These are phyloP conservation scores for Spea multiplicata DNA, from an alignment of 2,113 vertebrate species.

Conservation along the genomic window DNA sequence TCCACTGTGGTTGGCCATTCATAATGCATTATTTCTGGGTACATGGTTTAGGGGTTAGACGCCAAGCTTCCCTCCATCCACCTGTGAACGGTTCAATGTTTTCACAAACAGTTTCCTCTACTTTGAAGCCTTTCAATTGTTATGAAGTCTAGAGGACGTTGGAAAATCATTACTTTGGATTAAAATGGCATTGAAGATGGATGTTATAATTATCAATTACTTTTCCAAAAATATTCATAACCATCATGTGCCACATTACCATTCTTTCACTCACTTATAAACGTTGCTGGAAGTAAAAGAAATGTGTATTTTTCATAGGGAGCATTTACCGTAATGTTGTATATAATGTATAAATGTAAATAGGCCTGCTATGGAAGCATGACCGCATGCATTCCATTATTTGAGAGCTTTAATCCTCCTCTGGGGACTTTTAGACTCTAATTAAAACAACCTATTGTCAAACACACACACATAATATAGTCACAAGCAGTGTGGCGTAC, in stretches of 20 bases:
- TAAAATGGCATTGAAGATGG: too few species aligned
- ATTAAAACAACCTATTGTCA: slow-evolving; percentile 9
- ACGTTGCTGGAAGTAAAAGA: neutral
- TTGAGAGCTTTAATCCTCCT: neutral
- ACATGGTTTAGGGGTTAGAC: too few species aligned
- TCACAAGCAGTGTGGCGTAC: neutral
- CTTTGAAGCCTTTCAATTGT: too few species aligned
- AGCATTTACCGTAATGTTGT: neutral
- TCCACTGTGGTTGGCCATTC: too few species aligned
- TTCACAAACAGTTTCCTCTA: too few species aligned
- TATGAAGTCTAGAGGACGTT: too few species aligned
- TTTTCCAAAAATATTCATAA: too few species aligned
- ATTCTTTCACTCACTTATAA: neutral
- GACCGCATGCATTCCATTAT: neutral
- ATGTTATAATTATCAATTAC: too few species aligned
- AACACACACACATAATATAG: neutral
- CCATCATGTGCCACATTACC: neutral
- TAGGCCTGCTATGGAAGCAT: neutral
- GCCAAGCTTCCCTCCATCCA: too few species aligned
- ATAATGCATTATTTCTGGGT: too few species aligned
- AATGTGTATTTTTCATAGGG: neutral
- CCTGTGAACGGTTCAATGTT: too few species aligned
- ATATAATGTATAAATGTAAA: neutral
- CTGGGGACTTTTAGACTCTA: slow-evolving; percentile 7
- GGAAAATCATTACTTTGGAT: too few species aligned